Conservation (phyloP, 2,797 vertebrate species). For the Poecile montanus region DNA sequence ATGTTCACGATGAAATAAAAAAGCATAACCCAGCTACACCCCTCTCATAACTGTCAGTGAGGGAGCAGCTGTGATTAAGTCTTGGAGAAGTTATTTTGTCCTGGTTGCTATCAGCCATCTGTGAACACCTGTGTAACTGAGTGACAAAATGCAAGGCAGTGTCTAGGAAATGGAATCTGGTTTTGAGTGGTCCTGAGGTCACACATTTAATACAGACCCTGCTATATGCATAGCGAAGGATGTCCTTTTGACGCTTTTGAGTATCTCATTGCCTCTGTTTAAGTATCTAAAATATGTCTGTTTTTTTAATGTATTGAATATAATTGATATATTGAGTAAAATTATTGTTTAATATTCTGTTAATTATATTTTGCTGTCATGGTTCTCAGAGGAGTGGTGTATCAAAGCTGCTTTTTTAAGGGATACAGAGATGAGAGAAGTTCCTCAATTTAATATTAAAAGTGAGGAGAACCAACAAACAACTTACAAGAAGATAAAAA, state of each 20-base stretch:
- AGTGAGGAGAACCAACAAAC: background rate
- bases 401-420: background rate
- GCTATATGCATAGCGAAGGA: rapidly evolving
- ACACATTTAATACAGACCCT: background rate
- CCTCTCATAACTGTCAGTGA: background rate
- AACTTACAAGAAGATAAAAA: background rate
- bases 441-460: background rate
- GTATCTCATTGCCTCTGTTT: background rate
- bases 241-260: background rate
- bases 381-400: background rate
- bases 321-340: background rate
- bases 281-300: background rate
- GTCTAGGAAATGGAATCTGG: background rate
- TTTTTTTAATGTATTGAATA: background rate
- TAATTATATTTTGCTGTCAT: background rate
- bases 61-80: background rate
- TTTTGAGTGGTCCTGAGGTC: background rate
- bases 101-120: background rate
- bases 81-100: background rate
- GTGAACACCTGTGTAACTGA: background rate
- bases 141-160: background rate
- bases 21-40: background rate
- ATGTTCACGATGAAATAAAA: background rate
- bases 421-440: rapidly evolving
- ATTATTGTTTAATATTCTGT: background rate